Percentiles rank a stretch among this genome's conserved stretches.
phyloP scores from a whole-genome alignment of 2,888 invertebrate genomes.

The Scrobipalpa costella region DNA sequence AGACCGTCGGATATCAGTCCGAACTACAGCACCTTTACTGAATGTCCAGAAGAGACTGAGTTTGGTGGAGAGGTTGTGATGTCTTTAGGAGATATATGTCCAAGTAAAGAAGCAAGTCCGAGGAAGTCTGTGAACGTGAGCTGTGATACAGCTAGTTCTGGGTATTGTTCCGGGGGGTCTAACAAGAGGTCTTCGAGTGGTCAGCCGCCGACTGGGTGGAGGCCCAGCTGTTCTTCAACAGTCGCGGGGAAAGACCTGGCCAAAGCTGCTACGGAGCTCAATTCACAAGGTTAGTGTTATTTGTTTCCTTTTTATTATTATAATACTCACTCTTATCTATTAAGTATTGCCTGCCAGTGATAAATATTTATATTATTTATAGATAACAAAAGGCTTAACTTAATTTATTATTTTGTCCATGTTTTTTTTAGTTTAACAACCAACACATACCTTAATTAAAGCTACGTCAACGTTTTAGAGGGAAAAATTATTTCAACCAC shows the following conservation, averaged over 20 bases:
- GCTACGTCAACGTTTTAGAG: no score
- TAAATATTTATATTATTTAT: no score
- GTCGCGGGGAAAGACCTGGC: constrained; percentile 80
- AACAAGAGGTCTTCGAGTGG: constrained; percentile 73
- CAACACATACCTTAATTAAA: no score
- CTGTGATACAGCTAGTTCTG: constrained; percentile 76
- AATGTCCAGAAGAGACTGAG: constrained; percentile 73
- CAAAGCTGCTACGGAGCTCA: constrained; percentile 85
- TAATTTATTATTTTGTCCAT: no score
- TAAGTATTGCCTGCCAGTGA: no score
- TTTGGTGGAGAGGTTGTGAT: constrained; percentile 69
- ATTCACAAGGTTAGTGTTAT: constrained; percentile 83
- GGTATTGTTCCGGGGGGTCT: constrained; percentile 76
- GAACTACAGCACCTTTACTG: constrained; percentile 76
- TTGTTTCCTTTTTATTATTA: background rate
- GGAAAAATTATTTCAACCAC: no score
- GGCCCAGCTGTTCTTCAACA: constrained; percentile 82
- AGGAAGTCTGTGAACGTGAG: constrained; percentile 75
- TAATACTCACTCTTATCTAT: background rate
- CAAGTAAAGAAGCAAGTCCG: constrained; percentile 75
- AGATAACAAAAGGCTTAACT: no score
- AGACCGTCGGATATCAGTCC: constrained; percentile 75
- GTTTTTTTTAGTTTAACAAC: no score
- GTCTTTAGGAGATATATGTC: constrained; percentile 70
- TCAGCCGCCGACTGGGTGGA: constrained; percentile 79